Evolutionary conservation across 2,113 vertebrate species (phyloP).

Genomic region (Heterochromis multidens): DNA sequence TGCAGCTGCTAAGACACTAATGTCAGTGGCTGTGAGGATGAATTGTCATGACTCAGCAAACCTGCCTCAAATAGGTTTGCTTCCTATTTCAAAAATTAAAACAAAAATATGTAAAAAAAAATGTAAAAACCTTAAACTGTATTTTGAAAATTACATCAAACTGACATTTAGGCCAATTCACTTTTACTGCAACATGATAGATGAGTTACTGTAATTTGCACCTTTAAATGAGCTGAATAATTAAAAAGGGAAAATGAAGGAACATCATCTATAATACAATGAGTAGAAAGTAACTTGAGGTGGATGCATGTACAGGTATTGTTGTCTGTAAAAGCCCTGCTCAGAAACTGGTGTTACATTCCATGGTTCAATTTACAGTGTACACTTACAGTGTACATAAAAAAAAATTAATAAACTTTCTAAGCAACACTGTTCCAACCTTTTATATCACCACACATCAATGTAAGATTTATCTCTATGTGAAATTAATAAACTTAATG

Average conservation of each 20-base stretch:
- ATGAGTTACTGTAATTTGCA: constrained; percentile 27
- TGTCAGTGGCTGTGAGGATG: constrained; percentile 33
- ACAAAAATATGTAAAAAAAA: background rate
- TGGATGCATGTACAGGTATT: constrained; percentile 43
- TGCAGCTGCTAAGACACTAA: constrained; percentile 35
- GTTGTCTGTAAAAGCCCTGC: constrained; percentile 29
- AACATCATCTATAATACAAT: constrained; percentile 68
- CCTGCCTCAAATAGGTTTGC: background rate
- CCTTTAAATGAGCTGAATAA: constrained; percentile 43
- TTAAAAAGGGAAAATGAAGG: constrained; percentile 59
- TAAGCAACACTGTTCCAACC: background rate
- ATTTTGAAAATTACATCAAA: background rate
- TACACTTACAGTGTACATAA: background rate
- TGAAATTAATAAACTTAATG: background rate
- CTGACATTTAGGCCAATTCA: background rate
- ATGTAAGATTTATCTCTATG: background rate
- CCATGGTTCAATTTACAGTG: constrained; percentile 44
- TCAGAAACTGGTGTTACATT: constrained; percentile 23
- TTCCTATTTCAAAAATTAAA: background rate
- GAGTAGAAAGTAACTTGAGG: constrained; percentile 65
- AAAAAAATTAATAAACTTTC: too few species aligned
- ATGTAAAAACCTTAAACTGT: background rate
- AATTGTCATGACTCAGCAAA: constrained; percentile 62
- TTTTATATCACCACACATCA: background rate
- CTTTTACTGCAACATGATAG: background rate